A percentile compares a stretch with the other conserved stretches of the same genome.
These are phyloP conservation scores for Himalopsyche kuldschensis DNA, from an alignment of 2,888 invertebrate genomes.

Conservation along the genomic window DNA sequence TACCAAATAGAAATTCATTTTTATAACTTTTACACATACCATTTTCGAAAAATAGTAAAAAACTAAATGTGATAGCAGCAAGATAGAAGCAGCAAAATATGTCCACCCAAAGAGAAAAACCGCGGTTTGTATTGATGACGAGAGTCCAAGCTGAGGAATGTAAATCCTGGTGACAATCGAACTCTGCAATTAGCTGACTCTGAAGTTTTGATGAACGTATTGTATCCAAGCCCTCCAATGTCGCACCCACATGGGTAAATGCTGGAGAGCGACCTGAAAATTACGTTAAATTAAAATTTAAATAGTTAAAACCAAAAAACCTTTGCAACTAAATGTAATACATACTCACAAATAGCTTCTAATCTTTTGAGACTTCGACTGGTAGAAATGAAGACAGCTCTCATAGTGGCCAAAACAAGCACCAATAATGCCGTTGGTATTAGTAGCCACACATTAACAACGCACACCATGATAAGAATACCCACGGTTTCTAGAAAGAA, in stretches of 20 bases:
- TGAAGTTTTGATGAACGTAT: constrained; percentile 73
- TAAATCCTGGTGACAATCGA: constrained; percentile 65
- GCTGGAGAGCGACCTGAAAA: constrained; percentile 75
- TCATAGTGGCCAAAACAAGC: constrained; percentile 64
- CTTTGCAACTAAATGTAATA: constrained; percentile 20
- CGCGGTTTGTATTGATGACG: constrained; percentile 53
- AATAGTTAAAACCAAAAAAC: too few species aligned
- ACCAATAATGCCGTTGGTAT: constrained; percentile 67
- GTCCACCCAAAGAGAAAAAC: constrained; percentile 63
- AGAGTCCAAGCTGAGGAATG: constrained; percentile 69
- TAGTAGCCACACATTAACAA: constrained; percentile 71
- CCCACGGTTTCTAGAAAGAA: constrained; percentile 66
- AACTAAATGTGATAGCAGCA: constrained; percentile 66
- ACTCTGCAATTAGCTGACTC: constrained; percentile 68
- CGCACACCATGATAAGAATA: constrained; percentile 70
- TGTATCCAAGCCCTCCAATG: constrained; percentile 79
- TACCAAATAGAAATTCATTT: too few species aligned
- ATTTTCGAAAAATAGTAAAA: constrained; percentile 58
- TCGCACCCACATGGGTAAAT: constrained; percentile 79
- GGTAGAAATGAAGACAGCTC: constrained; percentile 71
- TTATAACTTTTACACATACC: constrained; percentile 22
- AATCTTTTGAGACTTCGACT: constrained; percentile 74
- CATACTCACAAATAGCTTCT: constrained; percentile 67
- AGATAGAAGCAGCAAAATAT: constrained; percentile 60
- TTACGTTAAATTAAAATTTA: constrained; percentile 41